These are phyloP conservation scores for Pluvianellus socialis DNA, from an alignment of 2,113 vertebrate species.

Conservation along the genomic window DNA sequence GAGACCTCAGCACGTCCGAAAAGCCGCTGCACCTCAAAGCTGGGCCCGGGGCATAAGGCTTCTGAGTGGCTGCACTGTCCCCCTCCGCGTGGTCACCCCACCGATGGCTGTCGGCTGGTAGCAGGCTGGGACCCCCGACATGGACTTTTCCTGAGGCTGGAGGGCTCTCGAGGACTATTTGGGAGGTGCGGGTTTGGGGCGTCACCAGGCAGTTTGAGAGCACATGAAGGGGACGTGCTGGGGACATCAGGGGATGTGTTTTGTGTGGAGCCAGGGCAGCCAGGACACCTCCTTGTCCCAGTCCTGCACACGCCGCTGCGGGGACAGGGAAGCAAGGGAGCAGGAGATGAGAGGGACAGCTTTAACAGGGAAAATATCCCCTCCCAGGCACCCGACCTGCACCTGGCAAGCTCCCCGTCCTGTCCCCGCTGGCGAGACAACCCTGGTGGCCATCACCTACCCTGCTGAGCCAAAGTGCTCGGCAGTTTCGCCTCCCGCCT, in stretches of 20 bases:
- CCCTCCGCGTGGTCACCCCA: background rate
- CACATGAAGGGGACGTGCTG: accelerated
- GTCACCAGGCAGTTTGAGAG: background rate
- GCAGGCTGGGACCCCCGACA: background rate
- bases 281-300: accelerated
- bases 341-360: background rate
- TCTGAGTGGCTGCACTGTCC: too few species aligned
- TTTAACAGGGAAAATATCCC: background rate
- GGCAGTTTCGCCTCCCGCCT: background rate
- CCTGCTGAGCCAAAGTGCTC: accelerated
- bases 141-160: background rate
- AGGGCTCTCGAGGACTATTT: background rate
- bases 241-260: background rate
- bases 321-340: background rate
- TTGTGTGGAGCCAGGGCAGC: background rate
- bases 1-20: background rate
- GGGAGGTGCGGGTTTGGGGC: background rate
- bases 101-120: accelerated
- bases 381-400: accelerated
- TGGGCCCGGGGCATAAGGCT: too few species aligned
- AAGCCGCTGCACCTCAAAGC: background rate
- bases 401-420: too few species aligned
- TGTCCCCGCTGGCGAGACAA: accelerated
- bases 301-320: accelerated
- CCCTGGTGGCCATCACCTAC: too few species aligned